These are phyloP conservation scores for Camptogramma bilineatum DNA, from an alignment of 2,888 invertebrate species.

Conservation along the genomic window DNA sequence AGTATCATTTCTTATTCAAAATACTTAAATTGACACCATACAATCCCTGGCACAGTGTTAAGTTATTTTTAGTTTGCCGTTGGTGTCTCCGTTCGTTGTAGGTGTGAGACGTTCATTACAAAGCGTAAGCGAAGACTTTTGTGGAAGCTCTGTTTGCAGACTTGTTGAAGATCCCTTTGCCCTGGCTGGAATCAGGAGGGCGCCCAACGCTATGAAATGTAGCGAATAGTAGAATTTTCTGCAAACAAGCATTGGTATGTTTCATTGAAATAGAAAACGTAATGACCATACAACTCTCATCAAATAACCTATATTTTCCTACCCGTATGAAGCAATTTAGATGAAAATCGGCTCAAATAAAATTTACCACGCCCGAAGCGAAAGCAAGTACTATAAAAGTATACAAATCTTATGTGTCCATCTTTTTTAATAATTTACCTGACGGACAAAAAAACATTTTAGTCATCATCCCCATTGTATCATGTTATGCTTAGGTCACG, in stretches of 20 bases:
- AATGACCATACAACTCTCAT: no score
- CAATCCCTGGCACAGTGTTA: constrained; percentile 40
- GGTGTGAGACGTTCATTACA: constrained; percentile 42
- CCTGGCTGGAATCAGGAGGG: constrained; percentile 68
- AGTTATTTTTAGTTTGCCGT: constrained; percentile 67
- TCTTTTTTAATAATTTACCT: no score
- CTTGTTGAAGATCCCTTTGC: constrained; percentile 42
- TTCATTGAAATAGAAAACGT: background rate
- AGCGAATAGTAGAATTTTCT: constrained; percentile 85
- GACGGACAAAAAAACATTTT: no score
- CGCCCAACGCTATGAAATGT: constrained; percentile 79
- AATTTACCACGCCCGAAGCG: no score
- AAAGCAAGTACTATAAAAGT: no score
- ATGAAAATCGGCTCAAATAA: no score
- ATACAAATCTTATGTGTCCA: no score
- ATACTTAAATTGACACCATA: constrained; percentile 12
- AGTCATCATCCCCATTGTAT: no score
- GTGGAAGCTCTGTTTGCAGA: constrained; percentile 51
- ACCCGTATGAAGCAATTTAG: no score
- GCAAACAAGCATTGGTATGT: constrained; percentile 50
- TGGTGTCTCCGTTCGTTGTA: constrained; percentile 56
- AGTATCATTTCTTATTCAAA: constrained; percentile 23
- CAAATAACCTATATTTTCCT: no score
- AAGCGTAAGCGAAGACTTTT: constrained; percentile 50
- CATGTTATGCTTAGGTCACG: no score